These are phyloP conservation scores for Caenorhabditis tropicalis DNA, from an alignment of 1,140 invertebrate species.

Conservation along the genomic window DNA sequence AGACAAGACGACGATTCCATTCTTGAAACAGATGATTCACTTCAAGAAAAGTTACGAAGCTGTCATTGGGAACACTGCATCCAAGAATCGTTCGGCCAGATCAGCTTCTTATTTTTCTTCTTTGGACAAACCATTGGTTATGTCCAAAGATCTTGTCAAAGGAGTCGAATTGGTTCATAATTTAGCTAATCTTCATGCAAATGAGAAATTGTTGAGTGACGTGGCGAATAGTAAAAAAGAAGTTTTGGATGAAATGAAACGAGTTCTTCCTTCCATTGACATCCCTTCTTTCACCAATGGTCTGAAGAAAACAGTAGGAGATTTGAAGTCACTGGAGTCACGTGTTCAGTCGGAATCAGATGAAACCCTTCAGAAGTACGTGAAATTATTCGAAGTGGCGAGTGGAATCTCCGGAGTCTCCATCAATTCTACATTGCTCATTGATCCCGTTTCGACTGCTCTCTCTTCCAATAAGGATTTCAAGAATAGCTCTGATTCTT, in stretches of 20 bases:
- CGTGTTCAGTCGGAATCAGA: neutral
- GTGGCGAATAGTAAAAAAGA: neutral
- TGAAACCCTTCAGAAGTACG: neutral
- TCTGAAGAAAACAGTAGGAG: neutral
- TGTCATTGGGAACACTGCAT: neutral
- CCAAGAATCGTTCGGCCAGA: neutral
- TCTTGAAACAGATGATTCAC: neutral
- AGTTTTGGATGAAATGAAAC: neutral
- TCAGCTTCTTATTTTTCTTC: too few relatives aligned
- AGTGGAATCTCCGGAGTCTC: too few relatives aligned
- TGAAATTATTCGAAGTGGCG: neutral
- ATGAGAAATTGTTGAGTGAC: neutral
- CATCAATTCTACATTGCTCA: too few relatives aligned
- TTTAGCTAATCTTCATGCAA: neutral
- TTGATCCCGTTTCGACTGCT: too few relatives aligned
- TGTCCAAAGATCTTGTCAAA: neutral
- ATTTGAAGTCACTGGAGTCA: neutral
- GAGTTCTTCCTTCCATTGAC: neutral
- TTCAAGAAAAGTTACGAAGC: neutral
- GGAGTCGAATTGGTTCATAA: neutral
- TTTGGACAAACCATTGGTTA: neutral
- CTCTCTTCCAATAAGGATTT: neutral
- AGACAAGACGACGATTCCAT: neutral
- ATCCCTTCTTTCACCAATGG: neutral
- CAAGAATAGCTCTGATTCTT: neutral